A percentile compares a stretch with the other conserved stretches of the same genome.
Conservation (phyloP, 2,113 vertebrate species). For the Eubucco bourcierii region DNA sequence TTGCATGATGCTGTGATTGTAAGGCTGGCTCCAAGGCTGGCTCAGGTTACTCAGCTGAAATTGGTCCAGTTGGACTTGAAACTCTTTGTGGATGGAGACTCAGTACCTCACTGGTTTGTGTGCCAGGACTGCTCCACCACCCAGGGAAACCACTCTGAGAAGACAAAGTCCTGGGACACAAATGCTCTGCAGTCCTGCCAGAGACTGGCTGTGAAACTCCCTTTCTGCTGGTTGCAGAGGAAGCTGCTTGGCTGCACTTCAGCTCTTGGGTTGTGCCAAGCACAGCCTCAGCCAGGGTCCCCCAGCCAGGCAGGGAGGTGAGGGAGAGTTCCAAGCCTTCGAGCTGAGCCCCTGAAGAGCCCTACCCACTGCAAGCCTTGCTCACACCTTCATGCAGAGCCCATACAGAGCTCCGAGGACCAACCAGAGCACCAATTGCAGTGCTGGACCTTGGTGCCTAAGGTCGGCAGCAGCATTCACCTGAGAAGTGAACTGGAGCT, state of each 20-base stretch:
- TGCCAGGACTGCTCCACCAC: neutral
- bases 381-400: neutral
- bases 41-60: neutral
- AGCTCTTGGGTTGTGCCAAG: neutral
- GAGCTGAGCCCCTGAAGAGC: neutral
- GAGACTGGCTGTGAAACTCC: too few relatives aligned
- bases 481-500: neutral
- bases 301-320: neutral
- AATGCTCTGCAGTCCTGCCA: neutral
- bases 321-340: neutral
- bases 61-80: neutral
- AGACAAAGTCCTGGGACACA: neutral
- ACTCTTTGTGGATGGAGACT: neutral
- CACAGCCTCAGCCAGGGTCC: neutral
- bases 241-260: neutral
- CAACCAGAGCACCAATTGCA: rapidly evolving
- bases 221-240: neutral
- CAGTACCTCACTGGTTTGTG: neutral
- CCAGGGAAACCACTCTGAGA: neutral
- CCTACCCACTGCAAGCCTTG: neutral
- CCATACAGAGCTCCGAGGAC: neutral
- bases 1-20: too few relatives aligned
- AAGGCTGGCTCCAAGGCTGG: neutral
- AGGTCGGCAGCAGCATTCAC: neutral
- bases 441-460: neutral